Evolutionary conservation across 2,888 invertebrate genomes (phyloP), one percentile per base, ranked within the genome.

Genomic region (Stenotaenia linearis): DNA sequence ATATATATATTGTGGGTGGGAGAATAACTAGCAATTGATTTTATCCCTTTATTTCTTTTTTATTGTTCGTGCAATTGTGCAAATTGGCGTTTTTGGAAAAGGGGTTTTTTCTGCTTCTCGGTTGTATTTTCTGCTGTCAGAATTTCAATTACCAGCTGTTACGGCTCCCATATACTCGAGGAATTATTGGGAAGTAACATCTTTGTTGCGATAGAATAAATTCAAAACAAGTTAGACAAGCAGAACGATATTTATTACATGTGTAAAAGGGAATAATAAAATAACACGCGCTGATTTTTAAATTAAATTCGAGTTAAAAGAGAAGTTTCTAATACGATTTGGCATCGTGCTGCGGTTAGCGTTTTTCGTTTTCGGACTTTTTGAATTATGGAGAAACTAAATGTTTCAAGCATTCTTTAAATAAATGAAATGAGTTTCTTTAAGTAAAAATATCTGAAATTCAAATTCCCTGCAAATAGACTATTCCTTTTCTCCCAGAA

Each of bases 111-210:
- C 25, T n/a, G 45, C n/a, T n/a, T n/a, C n/a, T n/a, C n/a, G n/a
- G n/a, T 56, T 56, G 2, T 18, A 21, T 56, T 28, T 69, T 9
- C 12, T 25, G 28, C 2, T 28, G 25, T 15, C 69, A 28, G 69
- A 69, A 69, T 69, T 69, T 69, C 10, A 69, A 69, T 69, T 23
- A 69, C 23, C 69, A 69, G 69, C 69, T 69, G 69, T 15, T 25
- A 23, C 28, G 1, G 69, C n/a, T 69, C 69, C 28, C 69, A 28
- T 28, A 9, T 7, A 28, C 28, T 1, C 4, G 18, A 45, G 45
- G 45, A 45, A 45, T 45, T 45, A 45, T 45, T 45, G 4, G 12
- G 3, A 45, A 4, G 25, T 25, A n/a, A 12, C 25, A 28, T 69
- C 25, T 69, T 15, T 69, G 69, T 69, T 23, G 69, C 25, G 28